Evolutionary conservation across 2,888 invertebrate species (phyloP).

Genomic region (Ennomos erosarius): DNA sequence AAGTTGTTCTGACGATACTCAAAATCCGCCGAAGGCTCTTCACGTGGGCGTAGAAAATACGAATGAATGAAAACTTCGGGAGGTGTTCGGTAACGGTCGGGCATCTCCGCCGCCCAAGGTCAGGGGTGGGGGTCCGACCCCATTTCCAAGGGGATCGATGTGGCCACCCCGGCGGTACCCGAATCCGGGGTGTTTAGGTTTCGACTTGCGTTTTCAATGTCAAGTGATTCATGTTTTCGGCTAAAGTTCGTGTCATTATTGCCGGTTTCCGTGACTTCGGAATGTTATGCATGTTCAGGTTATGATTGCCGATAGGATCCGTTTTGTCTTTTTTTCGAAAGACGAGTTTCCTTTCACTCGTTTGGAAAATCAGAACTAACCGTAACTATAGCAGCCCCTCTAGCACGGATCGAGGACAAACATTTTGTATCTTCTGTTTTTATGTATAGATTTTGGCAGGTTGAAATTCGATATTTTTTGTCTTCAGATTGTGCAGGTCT

Average conservation of each 20-base stretch:
- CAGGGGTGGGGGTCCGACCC: conserved; percentile 66
- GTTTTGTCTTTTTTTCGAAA: conserved; percentile 24
- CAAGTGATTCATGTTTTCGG: conserved; percentile 72
- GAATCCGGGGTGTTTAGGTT: conserved; percentile 64
- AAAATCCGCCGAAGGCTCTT: conserved; percentile 48
- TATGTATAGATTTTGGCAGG: too few species aligned
- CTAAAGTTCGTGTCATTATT: conserved; percentile 64
- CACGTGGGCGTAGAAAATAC: conserved; percentile 53
- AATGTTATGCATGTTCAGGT: conserved; percentile 49
- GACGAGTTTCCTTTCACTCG: neutral
- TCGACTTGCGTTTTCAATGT: conserved; percentile 79
- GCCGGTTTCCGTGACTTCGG: conserved; percentile 67
- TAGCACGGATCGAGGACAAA: too few species aligned
- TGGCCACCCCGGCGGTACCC: conserved; percentile 69
- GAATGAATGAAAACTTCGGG: conserved; percentile 76
- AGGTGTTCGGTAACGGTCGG: conserved; percentile 66
- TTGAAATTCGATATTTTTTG: too few species aligned
- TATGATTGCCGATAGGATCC: conserved; percentile 35
- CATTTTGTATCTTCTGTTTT: too few species aligned
- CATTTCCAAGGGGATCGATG: conserved; percentile 82
- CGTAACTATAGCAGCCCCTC: neutral
- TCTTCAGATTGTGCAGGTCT: neutral
- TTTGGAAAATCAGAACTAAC: neutral
- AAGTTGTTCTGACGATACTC: conserved; percentile 44
- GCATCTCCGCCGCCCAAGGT: conserved; percentile 68